Evolutionary conservation across 2,797 vertebrate genomes (phyloP).

Genomic region (Paedocypris micromegethes): DNA sequence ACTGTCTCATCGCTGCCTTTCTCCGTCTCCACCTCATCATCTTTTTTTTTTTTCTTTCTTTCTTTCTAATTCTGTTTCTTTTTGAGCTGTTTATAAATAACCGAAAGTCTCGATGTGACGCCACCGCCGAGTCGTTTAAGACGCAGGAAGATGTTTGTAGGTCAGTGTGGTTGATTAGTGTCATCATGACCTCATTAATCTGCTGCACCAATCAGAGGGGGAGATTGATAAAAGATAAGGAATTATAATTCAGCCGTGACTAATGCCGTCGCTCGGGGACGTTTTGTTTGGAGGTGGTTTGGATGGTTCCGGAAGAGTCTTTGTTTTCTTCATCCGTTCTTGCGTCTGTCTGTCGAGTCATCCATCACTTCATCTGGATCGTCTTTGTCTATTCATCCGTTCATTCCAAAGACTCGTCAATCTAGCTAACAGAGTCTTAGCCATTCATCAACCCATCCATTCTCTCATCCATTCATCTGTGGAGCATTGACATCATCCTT

Average conservation of each 20-base stretch:
- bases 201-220: conserved; percentile 12
- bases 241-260: conserved; percentile 21
- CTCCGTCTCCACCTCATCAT: conserved; percentile 11
- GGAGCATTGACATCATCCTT: too few species aligned
- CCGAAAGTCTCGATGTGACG: conserved; percentile 32
- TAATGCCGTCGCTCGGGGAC: conserved; percentile 22
- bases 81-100: conserved; percentile 45
- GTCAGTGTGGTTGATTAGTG: conserved; percentile 19
- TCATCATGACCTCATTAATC: conserved; percentile 25
- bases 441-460: too few species aligned
- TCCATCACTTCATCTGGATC: too few species aligned
- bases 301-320: conserved; percentile 1
- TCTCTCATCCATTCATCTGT: too few species aligned
- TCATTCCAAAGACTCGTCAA: too few species aligned
- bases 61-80: conserved; percentile 9
- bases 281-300: conserved; percentile 14
- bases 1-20: conserved; percentile 11
- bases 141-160: conserved; percentile 22
- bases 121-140: background rate
- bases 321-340: background rate
- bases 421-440: too few species aligned
- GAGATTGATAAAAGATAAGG: conserved; percentile 22
- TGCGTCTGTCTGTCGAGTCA: too few species aligned
- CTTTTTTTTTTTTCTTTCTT: conserved; percentile 3
- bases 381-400: too few species aligned